These are phyloP conservation scores for Percina caprodes DNA, from an alignment of 2,113 vertebrate species.

Conservation along the genomic window DNA sequence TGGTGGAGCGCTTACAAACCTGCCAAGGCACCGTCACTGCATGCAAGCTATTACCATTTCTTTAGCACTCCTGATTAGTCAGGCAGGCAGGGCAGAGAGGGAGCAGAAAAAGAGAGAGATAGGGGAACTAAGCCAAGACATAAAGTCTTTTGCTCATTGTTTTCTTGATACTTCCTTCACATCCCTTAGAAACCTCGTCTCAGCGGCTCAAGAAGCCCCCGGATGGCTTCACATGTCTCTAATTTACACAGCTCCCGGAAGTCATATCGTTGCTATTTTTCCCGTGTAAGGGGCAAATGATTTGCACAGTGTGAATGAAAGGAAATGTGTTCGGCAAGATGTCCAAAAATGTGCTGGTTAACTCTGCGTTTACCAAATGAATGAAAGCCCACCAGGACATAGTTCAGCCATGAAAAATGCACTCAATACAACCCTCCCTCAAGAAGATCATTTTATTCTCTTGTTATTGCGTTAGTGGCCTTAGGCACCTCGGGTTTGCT, in stretches of 20 bases:
- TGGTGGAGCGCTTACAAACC: conserved; percentile 65
- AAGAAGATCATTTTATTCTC: conserved; percentile 62
- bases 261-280: conserved; percentile 80
- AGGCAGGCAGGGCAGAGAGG: conserved; percentile 44
- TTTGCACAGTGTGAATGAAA: conserved; percentile 85
- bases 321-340: conserved; percentile 78
- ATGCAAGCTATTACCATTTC: conserved; percentile 72
- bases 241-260: conserved; percentile 89
- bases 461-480: conserved; percentile 75
- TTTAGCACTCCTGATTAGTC: conserved; percentile 67
- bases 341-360: conserved; percentile 31
- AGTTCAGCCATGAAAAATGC: conserved; percentile 65
- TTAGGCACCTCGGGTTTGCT: conserved; percentile 87
- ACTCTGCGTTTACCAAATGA: conserved; percentile 48
- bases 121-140: conserved; percentile 36
- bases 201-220: conserved; percentile 73
- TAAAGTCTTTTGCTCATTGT: conserved; percentile 74
- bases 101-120: conserved; percentile 43
- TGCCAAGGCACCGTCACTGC: conserved; percentile 69
- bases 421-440: conserved; percentile 60
- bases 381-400: conserved; percentile 56
- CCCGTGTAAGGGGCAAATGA: conserved; percentile 80
- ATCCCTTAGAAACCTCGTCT: conserved; percentile 85
- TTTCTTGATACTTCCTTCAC: conserved; percentile 87
- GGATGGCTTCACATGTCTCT: conserved; percentile 84